Evolutionary conservation across 2,888 invertebrate species (phyloP).

Genomic region (Abrostola triplasia): DNA sequence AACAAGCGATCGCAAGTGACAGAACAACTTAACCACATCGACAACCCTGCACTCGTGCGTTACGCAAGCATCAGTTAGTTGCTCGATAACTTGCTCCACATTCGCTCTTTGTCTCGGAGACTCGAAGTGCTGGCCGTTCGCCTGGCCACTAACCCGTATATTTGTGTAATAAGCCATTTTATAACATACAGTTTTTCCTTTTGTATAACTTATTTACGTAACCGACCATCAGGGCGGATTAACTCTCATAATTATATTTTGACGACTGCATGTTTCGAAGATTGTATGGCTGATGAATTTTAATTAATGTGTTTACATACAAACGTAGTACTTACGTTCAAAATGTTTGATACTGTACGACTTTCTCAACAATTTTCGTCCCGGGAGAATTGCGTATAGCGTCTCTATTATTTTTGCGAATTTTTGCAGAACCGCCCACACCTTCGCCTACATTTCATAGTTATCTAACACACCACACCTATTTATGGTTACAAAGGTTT

Average conservation of each 20-base stretch:
- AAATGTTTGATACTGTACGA: constrained; percentile 26
- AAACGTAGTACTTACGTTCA: constrained; percentile 16
- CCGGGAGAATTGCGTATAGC: constrained; percentile 18
- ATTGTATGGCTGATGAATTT: constrained; percentile 48
- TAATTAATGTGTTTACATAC: constrained; percentile 41
- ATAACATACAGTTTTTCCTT: constrained; percentile 30
- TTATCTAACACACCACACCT: constrained; percentile 50
- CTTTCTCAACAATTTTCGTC: constrained; percentile 35
- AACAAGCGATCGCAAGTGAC: constrained; percentile 33
- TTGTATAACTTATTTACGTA: constrained; percentile 44
- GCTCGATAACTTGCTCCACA: constrained; percentile 83
- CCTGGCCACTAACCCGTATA: constrained; percentile 56
- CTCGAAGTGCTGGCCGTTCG: constrained; percentile 52
- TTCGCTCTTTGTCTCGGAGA: constrained; percentile 79
- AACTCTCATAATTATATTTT: constrained; percentile 45
- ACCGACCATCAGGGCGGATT: constrained; percentile 43
- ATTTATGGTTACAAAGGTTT: constrained; percentile 43
- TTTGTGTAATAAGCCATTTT: constrained; percentile 39
- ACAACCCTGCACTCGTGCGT: constrained; percentile 73
- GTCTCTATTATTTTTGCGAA: constrained; percentile 38
- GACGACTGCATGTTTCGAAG: constrained; percentile 31
- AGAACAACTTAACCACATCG: constrained; percentile 29
- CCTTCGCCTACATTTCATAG: constrained; percentile 32
- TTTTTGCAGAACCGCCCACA: constrained; percentile 39
- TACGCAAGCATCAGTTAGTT: constrained; percentile 78